Evolutionary conservation across 1,140 invertebrate species (phyloP).

Genomic region (Drosophila sturtevanti): DNA sequence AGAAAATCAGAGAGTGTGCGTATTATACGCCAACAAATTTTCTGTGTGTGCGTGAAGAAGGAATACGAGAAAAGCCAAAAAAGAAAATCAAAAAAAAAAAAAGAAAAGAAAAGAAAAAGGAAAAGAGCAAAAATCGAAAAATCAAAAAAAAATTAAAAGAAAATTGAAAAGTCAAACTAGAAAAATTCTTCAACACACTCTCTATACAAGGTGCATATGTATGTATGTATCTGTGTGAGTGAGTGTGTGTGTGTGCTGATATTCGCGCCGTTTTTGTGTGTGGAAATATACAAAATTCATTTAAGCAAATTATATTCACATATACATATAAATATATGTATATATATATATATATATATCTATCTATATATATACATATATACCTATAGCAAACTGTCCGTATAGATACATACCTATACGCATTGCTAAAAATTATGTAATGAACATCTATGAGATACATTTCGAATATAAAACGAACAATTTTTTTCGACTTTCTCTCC

Average conservation of each 20-base stretch:
- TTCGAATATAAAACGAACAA: conserved; percentile 21
- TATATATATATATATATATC: conserved; percentile 30
- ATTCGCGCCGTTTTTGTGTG: conserved; percentile 59
- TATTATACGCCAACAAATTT: conserved; percentile 38
- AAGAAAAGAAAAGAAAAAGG: conserved; percentile 24
- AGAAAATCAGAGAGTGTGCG: conserved; percentile 29
- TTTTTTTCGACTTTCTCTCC: conserved; percentile 1
- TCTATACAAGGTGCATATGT: conserved; percentile 31
- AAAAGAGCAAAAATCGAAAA: neutral
- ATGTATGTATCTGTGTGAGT: conserved; percentile 21
- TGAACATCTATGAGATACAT: conserved; percentile 36
- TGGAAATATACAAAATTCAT: conserved; percentile 76
- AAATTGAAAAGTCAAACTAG: conserved; percentile 37
- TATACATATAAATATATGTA: conserved; percentile 50
- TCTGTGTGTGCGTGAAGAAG: conserved; percentile 16
- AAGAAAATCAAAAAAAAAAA: conserved; percentile 26
- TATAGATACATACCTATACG: conserved; percentile 18
- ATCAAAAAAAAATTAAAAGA: neutral
- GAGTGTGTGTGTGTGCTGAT: conserved; percentile 25
- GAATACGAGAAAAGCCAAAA: conserved; percentile 32
- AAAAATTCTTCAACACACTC: conserved; percentile 50
- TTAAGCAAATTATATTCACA: conserved; percentile 62
- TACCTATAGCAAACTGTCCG: conserved; percentile 1
- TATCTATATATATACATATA: conserved; percentile 33
- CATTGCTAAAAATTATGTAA: conserved; percentile 64